Base-by-base conservation (phyloP, 2,113 vertebrate species). In the Clupea harengus region DNA sequence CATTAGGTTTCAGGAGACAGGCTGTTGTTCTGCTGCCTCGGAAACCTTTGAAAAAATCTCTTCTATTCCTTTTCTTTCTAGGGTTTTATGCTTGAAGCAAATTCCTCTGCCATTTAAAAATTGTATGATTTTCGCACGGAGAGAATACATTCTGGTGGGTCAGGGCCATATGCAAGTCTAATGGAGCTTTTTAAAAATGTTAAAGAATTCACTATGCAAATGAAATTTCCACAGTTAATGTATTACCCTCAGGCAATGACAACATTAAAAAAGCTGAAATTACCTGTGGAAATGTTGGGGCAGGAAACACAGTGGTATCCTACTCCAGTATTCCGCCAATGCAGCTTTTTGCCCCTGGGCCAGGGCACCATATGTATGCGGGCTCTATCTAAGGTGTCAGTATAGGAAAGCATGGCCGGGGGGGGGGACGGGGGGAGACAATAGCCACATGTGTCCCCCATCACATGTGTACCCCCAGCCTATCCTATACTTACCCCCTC, bases 131-230 rank as follows among this genome's bases (percentile, higher is more conserved):
- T 18, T 32, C 10, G 28, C 10, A 13, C 2, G 28, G 3, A 78
- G 28, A 78, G 72, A 78, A 39, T 39, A 39, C 28, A 78, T 78
- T 78, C 32, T 32, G 11, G 72, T 78, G 72, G 39, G 72, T 78
- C 72, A 44, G 7, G 15, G 28, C 72, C 72, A 39, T 32, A 78
- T 78, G 25, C 25, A 78, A 78, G 64, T 78, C 72, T 78, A 78
- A 32, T 32, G 72, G 25, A 39, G 72, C 64, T 78, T 78, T 78
- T 78, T 39, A 39, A 78, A 78, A 78, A 78, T 78, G 72, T 32
- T 78, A 32, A 78, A 32, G 25, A 39, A 72, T 78, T 78, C 72
- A 78, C 72, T 78, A 78, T 78, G 72, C 72, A 78, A 78, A 72
- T 72, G 28, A 78, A 39, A 39, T 78, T 78, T 78, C 72, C 72